A percentile compares a stretch with the other conserved stretches of the same genome.
Evolutionary conservation across 2,113 vertebrate species (phyloP).

Genomic region (Syrrhaptes paradoxus): DNA sequence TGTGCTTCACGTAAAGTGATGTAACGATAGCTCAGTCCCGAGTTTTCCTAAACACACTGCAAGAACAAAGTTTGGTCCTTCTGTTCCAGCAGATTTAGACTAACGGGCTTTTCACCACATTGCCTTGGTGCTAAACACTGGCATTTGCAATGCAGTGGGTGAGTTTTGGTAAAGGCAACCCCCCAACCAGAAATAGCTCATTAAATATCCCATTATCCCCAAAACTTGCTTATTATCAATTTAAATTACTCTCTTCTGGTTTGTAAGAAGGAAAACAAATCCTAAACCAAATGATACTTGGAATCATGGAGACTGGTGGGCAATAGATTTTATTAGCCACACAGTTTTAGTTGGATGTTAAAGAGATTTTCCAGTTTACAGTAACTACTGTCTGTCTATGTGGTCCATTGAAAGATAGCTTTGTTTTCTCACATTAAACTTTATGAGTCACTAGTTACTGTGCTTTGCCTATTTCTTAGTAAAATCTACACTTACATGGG

Average conservation of each 20-base stretch:
- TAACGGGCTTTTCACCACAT: background rate
- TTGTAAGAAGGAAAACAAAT: constrained; percentile 18
- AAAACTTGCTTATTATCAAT: constrained; percentile 24
- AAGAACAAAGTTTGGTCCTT: background rate
- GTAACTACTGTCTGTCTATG: background rate
- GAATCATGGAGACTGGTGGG: background rate
- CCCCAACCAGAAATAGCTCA: background rate
- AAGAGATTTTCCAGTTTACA: constrained; percentile 5
- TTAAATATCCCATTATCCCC: constrained; percentile 34
- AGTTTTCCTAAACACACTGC: background rate
- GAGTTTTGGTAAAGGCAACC: background rate
- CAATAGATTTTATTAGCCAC: constrained; percentile 19
- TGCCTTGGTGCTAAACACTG: background rate
- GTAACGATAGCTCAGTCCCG: background rate
- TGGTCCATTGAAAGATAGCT: constrained; percentile 41
- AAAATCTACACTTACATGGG: background rate
- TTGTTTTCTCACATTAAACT: constrained; percentile 31
- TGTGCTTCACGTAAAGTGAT: background rate
- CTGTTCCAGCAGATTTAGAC: background rate
- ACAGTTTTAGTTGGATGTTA: background rate
- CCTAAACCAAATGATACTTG: background rate
- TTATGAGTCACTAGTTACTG: constrained; percentile 5
- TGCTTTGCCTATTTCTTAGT: constrained; percentile 34
- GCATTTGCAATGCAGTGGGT: background rate
- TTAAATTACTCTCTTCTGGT: constrained; percentile 11